Percentiles rank a stretch among this genome's conserved stretches.
phyloP scores from a whole-genome alignment of 2,797 vertebrate genomes.

The Melanotaenia boesemani region DNA sequence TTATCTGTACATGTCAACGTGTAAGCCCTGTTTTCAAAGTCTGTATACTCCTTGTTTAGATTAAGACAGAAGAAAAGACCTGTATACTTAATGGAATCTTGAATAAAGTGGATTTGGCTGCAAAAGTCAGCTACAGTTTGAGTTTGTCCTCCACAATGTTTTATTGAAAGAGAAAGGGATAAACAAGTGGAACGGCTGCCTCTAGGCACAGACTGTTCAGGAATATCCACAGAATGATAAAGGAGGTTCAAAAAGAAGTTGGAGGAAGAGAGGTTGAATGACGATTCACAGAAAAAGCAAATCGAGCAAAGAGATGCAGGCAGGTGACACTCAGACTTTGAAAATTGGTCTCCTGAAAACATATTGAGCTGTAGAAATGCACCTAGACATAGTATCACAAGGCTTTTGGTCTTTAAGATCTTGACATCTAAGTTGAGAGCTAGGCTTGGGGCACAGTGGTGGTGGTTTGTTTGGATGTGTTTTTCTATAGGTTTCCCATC shows the following conservation, averaged over 20 bases:
- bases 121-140: slow-evolving; percentile 61
- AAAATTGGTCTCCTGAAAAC: slow-evolving; percentile 61
- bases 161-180: slow-evolving; percentile 71
- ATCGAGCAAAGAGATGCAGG: slow-evolving; percentile 51
- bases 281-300: slow-evolving; percentile 58
- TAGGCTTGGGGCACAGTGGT: slow-evolving; percentile 54
- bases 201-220: slow-evolving; percentile 57
- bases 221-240: slow-evolving; percentile 62
- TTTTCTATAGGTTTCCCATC: slow-evolving; percentile 69
- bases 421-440: slow-evolving; percentile 69
- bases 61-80: slow-evolving; percentile 42
- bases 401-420: slow-evolving; percentile 70
- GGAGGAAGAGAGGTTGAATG: slow-evolving; percentile 42
- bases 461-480: slow-evolving; percentile 54
- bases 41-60: slow-evolving; percentile 38
- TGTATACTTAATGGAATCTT: slow-evolving; percentile 51
- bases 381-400: slow-evolving; percentile 58
- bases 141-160: slow-evolving; percentile 56
- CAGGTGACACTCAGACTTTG: slow-evolving; percentile 64
- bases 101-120: slow-evolving; percentile 64
- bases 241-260: slow-evolving; percentile 40
- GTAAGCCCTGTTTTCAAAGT: slow-evolving; percentile 25
- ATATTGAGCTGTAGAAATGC: slow-evolving; percentile 66
- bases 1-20: slow-evolving; percentile 37
- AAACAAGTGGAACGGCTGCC: slow-evolving; percentile 70